phyloP scores from a whole-genome alignment of 2,113 vertebrate species.

The Apaloderma vittatum region DNA sequence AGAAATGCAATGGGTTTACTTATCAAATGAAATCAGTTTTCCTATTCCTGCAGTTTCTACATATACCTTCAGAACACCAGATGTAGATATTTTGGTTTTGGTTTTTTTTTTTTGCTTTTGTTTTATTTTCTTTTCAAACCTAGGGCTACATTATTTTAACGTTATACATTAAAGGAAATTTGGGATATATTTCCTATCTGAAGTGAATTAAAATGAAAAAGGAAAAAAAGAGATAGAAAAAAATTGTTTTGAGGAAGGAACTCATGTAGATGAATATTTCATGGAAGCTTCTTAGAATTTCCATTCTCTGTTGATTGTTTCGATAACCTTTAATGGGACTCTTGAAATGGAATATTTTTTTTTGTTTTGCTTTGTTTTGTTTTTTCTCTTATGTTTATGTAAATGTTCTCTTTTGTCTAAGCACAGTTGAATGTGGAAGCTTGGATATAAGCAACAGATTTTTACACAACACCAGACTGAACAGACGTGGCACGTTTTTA shows the following conservation, averaged over 20 bases:
- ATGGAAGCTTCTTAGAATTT: background rate
- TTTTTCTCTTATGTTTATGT: background rate
- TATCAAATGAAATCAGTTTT: background rate
- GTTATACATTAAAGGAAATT: background rate
- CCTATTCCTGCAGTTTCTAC: background rate
- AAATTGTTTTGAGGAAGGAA: background rate
- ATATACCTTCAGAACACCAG: background rate
- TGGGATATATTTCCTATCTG: background rate
- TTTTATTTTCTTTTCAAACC: background rate
- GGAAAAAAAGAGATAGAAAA: background rate
- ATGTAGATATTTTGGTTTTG: background rate
- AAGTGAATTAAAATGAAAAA: background rate
- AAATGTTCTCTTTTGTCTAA: background rate
- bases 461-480: background rate
- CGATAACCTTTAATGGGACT: background rate
- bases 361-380: background rate
- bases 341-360: background rate
- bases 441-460: background rate
- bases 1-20: background rate
- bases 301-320: background rate
- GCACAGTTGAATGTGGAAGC: background rate
- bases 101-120: rapidly evolving
- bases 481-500: background rate
- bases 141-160: background rate
- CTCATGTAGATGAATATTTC: background rate